phyloP scores from a whole-genome alignment of 2,113 vertebrate genomes.

The Notarius quadriscutis region DNA sequence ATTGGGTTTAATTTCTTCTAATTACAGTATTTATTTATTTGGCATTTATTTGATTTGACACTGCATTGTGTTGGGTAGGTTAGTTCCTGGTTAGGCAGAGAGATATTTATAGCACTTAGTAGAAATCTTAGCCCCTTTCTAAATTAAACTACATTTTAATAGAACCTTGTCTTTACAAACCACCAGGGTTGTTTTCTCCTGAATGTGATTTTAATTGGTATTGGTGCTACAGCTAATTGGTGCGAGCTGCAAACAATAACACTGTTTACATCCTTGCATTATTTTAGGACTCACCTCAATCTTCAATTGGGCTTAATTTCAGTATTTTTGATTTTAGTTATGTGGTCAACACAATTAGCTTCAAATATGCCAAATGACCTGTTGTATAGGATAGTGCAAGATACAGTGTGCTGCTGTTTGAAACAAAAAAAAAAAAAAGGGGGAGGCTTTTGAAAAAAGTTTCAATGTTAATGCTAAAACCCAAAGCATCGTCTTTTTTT shows the following conservation, averaged over 20 bases:
- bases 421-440: conserved; percentile 50
- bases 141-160: neutral
- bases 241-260: conserved; percentile 8
- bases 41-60: conserved; percentile 24
- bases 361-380: conserved; percentile 74
- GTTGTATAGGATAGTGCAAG: conserved; percentile 63
- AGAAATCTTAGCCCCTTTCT: neutral
- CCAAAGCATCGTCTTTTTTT: conserved; percentile 73
- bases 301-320: conserved; percentile 15
- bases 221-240: conserved; percentile 28
- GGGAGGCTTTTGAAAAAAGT: conserved; percentile 63
- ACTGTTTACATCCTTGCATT: neutral
- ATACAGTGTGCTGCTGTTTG: conserved; percentile 69
- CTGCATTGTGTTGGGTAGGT: neutral
- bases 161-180: neutral
- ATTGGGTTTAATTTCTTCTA: neutral
- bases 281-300: conserved; percentile 2
- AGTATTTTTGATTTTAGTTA: conserved; percentile 14
- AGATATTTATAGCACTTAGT: neutral
- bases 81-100: neutral
- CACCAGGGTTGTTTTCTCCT: neutral
- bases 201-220: conserved; percentile 15
- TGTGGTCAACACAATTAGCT: neutral
- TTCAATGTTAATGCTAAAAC: conserved; percentile 68
- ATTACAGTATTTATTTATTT: conserved; percentile 36